These are phyloP conservation scores for Deroplatys truncata DNA, from an alignment of 2,888 invertebrate genomes.

Conservation along the genomic window DNA sequence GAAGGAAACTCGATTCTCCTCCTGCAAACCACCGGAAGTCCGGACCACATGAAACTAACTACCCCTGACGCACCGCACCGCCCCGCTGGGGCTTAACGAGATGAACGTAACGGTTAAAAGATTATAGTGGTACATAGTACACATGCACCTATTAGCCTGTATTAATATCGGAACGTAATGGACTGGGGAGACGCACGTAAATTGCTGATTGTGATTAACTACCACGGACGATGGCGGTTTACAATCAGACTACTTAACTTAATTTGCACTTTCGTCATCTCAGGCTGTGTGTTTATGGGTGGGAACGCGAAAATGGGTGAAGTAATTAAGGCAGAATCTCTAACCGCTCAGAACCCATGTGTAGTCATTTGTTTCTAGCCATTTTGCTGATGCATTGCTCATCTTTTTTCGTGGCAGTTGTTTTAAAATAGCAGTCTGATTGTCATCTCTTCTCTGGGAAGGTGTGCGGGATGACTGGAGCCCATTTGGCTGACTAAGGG, in stretches of 20 bases:
- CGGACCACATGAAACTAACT: slow-evolving; percentile 7
- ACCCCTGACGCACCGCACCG: not conserved
- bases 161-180: not conserved
- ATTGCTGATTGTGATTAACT: not conserved
- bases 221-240: not conserved
- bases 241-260: not conserved
- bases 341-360: no score
- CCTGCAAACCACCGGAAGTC: slow-evolving; percentile 1
- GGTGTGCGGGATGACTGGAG: no score
- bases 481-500: no score
- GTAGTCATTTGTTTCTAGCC: no score
- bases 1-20: not conserved
- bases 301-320: no score
- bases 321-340: no score
- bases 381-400: no score
- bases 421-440: no score
- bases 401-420: no score
- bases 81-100: not conserved
- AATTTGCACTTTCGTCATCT: no score
- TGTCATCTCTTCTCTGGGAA: no score
- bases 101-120: not conserved
- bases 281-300: no score
- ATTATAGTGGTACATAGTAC: not conserved
- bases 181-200: not conserved
- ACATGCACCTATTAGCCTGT: not conserved